A percentile compares a stretch with the other conserved stretches of the same genome.
phyloP scores from a whole-genome alignment of 2,113 vertebrate species.

The Apodemus speciosus region DNA sequence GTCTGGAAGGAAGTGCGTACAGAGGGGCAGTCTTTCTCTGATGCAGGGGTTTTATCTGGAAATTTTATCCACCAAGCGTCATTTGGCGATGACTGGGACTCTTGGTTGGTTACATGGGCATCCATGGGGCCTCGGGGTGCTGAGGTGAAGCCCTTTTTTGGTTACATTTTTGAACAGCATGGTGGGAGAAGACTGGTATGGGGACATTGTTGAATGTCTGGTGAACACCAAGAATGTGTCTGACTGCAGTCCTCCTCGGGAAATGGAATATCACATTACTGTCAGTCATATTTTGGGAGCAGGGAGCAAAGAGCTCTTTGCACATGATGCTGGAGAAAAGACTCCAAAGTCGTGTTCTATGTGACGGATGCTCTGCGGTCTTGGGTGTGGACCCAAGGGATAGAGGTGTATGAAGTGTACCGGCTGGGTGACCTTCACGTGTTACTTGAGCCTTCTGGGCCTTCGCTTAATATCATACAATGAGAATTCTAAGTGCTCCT shows the following conservation, averaged over 20 bases:
- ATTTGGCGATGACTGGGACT: not conserved
- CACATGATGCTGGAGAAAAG: not conserved
- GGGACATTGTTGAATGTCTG: too few relatives aligned
- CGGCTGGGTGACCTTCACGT: not conserved
- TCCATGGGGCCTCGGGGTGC: not conserved
- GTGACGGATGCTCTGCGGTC: rapidly evolving
- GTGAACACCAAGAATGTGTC: not conserved
- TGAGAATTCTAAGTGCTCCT: not conserved
- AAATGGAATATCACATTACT: not conserved
- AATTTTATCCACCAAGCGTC: too few relatives aligned
- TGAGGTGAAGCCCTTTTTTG: not conserved
- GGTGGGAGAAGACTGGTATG: not conserved
- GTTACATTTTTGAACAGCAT: not conserved
- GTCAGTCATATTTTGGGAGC: not conserved
- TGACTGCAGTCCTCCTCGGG: not conserved
- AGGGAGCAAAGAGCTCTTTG: not conserved
- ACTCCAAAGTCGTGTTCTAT: rapidly evolving
- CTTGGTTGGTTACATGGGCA: not conserved
- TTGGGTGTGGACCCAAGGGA: not conserved
- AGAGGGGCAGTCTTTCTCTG: not conserved
- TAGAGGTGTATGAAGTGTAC: not conserved
- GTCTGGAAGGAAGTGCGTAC: not conserved
- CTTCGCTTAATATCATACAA: not conserved
- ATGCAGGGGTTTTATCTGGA: not conserved
- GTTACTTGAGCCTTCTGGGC: not conserved